Conservation (phyloP, 1,140 invertebrate genomes). For the Oppia nitens region DNA sequence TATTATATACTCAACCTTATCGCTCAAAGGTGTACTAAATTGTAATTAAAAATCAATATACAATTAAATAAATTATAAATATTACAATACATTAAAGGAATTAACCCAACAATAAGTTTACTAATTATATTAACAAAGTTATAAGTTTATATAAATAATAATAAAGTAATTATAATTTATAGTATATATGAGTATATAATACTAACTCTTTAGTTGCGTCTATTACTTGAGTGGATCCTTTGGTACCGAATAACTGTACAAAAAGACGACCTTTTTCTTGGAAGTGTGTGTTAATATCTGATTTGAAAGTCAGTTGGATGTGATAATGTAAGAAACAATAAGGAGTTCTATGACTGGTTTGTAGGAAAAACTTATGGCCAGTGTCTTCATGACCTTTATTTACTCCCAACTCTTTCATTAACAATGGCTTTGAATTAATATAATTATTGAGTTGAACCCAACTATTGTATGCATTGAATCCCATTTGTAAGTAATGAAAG, state of each 20-base stretch:
- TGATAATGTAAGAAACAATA: conserved; percentile 51
- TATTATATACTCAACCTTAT: conserved; percentile 40
- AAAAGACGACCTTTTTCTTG: conserved; percentile 49
- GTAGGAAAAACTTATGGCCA: conserved; percentile 9
- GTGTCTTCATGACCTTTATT: neutral
- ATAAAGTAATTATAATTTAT: no score
- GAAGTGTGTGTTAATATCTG: conserved; percentile 41
- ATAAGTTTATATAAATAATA: no score
- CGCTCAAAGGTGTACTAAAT: neutral
- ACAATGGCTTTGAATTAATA: neutral
- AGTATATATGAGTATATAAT: no score
- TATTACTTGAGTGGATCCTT: conserved; percentile 30
- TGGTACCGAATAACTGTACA: conserved; percentile 44
- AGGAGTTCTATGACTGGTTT: conserved; percentile 17
- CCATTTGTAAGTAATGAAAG: neutral
- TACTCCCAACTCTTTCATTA: neutral
- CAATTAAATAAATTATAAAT: no score
- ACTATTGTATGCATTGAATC: neutral
- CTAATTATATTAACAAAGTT: no score
- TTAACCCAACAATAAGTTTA: no score
- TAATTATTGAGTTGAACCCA: neutral
- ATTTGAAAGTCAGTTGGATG: conserved; percentile 50
- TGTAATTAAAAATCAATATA: no score
- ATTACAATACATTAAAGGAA: no score
- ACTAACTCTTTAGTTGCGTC: conserved; percentile 24